These are phyloP conservation scores for Phocoena phocoena DNA, from an alignment of 2,113 vertebrate genomes.

Conservation along the genomic window DNA sequence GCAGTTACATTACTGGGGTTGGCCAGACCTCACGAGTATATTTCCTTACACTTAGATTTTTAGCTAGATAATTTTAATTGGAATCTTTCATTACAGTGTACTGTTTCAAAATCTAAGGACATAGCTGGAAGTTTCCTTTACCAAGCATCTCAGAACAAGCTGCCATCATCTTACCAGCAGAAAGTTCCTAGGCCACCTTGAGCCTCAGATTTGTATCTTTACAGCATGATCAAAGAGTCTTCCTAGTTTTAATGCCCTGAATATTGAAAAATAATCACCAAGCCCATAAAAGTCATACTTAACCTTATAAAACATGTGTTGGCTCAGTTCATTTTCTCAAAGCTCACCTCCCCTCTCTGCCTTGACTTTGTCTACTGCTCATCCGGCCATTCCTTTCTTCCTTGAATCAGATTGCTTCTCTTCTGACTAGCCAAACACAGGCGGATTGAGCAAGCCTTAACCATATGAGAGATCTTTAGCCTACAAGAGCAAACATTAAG, in stretches of 20 bases:
- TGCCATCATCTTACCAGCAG: background rate
- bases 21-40: background rate
- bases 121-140: background rate
- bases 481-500: background rate
- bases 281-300: conserved; percentile 10
- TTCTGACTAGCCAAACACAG: background rate
- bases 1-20: background rate
- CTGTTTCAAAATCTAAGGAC: background rate
- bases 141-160: background rate
- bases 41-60: background rate
- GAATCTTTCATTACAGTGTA: background rate
- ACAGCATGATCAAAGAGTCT: background rate
- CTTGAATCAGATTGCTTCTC: background rate
- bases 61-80: background rate
- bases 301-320: background rate
- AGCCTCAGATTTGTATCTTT: conserved; percentile 23
- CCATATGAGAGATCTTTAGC: background rate
- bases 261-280: background rate
- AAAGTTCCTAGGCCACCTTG: background rate
- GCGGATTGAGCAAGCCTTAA: background rate
- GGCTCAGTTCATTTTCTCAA: background rate
- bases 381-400: background rate
- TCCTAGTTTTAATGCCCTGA: background rate
- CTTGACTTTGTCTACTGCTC: background rate
- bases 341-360: background rate